Evolutionary conservation across 2,113 vertebrate species (phyloP), one percentile per base, ranked within the genome.

Genomic region (Ophiodon elongatus): DNA sequence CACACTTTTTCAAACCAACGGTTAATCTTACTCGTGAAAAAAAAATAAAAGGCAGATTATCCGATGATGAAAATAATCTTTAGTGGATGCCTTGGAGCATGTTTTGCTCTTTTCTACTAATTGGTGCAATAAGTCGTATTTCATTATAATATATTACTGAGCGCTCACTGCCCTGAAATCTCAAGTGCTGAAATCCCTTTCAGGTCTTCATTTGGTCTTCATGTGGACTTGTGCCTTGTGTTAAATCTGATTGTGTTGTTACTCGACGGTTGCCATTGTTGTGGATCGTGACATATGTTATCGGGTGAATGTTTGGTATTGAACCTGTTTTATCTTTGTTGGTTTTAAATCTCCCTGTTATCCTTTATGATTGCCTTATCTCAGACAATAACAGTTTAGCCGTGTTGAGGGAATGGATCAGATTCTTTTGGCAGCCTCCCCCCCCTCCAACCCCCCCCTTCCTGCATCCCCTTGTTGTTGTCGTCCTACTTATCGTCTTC

Each of bases 261-360:
- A 68, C 27, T 50, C 57, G 75, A 33, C 73, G 64, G 23, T 60
- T 41, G 62, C 21, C 63, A 66, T 85, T 82, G 71, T 50, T n/a
- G 76, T 70, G 79, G 80, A 65, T 91, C 67, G 57, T 67, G 83
- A 79, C 66, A 66, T 80, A 31, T 86, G 84, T 86, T 83, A 85
- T 37, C 13, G 70, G 68, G 4, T 35, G 66, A 45, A 60, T 73
- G 68, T 81, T 86, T 74, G 82, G 29, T 67, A 60, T 59, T 59
- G 25, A 78, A 52, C 72, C 80, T 69, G 37, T 72, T 75, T 37
- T 57, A 6, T 80, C 84, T 73, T 9, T 70, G 73, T 62, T 76
- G 39, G 67, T 79, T 85, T 73, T 47, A 71, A 83, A 82, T 82
- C 43, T 88, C 80, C 80, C 82, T 80, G 74, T 90, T 89, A 86